Conservation (phyloP, 2,113 vertebrate genomes). For the Muntiacus muntjak region DNA sequence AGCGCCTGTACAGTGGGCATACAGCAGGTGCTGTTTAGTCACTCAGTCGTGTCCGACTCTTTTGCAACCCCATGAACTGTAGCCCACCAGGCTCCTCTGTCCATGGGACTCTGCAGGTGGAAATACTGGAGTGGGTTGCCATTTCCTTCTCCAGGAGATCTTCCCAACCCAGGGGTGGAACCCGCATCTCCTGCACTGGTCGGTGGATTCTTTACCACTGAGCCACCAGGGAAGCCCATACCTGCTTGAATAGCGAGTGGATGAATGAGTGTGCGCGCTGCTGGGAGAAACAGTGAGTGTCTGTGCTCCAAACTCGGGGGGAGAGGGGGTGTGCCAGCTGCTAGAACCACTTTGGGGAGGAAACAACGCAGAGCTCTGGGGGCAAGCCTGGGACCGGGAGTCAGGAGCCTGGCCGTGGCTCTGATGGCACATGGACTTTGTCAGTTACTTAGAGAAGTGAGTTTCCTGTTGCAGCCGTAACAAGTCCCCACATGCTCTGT, state of each 20-base stretch:
- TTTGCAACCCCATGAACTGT: not conserved
- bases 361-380: not conserved
- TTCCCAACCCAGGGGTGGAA: not conserved
- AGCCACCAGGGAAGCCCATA: not conserved
- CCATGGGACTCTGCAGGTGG: not conserved
- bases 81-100: not conserved
- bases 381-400: accelerated
- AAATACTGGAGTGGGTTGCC: not conserved
- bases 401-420: accelerated
- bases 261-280: accelerated
- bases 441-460: accelerated
- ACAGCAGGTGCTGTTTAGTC: not conserved
- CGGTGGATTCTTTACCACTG: not conserved
- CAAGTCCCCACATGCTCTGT: accelerated
- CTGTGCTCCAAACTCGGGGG: too few species aligned
- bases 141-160: not conserved
- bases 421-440: accelerated
- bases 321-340: accelerated
- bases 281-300: accelerated
- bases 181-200: not conserved
- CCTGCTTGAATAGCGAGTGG: not conserved
- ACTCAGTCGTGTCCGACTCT: accelerated
- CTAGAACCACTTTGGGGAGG: not conserved
- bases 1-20: accelerated
- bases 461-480: not conserved